Evolutionary conservation across 2,113 vertebrate genomes (phyloP).

Genomic region (Ptychochromis oligacanthus): DNA sequence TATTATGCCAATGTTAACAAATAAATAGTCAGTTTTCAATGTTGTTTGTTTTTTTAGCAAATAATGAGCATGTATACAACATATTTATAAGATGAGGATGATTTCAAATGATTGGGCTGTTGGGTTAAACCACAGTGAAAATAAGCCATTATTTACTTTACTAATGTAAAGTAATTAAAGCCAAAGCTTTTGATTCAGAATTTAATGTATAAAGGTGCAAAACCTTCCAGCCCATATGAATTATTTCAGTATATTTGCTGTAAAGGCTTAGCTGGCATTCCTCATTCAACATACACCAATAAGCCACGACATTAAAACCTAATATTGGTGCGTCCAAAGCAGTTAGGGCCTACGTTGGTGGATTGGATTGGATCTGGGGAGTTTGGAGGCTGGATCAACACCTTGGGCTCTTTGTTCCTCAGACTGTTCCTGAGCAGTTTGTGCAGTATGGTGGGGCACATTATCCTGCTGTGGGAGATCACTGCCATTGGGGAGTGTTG

Average conservation of each 20-base stretch:
- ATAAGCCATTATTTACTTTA: too few species aligned
- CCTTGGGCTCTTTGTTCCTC: background rate
- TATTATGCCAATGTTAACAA: background rate
- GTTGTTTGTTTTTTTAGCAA: too few species aligned
- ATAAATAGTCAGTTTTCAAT: background rate
- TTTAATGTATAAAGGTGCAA: background rate
- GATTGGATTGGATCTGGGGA: background rate
- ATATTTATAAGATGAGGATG: background rate
- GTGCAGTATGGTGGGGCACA: background rate
- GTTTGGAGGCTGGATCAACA: background rate
- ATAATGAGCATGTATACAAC: background rate
- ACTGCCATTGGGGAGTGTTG: background rate
- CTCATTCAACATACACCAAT: background rate
- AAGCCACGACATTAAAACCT: background rate
- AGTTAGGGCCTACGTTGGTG: too few species aligned
- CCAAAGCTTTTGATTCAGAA: background rate
- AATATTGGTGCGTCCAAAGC: background rate
- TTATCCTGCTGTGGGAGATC: rapidly evolving
- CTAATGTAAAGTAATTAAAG: background rate
- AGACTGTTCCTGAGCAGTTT: rapidly evolving
- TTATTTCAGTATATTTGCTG: slow-evolving; percentile 20
- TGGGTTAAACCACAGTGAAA: background rate
- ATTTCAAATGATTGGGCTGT: background rate
- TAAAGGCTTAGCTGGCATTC: background rate
- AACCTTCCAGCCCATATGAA: background rate